These are phyloP conservation scores for Cynopterus sphinx DNA, from an alignment of 2,797 vertebrate genomes.

Conservation along the genomic window DNA sequence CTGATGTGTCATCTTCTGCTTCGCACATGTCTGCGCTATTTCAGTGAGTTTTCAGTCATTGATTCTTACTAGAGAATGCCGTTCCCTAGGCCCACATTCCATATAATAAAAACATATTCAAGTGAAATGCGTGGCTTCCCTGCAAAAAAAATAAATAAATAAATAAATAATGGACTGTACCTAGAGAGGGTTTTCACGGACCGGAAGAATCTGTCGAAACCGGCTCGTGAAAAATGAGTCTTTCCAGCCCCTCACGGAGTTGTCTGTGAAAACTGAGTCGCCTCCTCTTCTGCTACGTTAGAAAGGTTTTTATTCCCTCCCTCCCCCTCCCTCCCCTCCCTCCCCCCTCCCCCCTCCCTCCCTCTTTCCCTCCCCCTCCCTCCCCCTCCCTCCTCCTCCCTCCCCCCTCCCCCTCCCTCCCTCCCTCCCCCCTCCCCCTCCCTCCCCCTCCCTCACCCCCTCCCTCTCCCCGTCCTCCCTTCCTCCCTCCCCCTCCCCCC, in stretches of 20 bases:
- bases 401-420: too few species aligned
- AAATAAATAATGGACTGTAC: background rate
- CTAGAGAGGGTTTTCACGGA: background rate
- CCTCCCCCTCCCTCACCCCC: too few species aligned
- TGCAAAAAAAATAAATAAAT: background rate
- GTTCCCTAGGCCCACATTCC: conserved; percentile 43
- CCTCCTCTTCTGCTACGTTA: conserved; percentile 6
- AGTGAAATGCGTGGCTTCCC: background rate
- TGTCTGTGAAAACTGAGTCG: conserved; percentile 39
- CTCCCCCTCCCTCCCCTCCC: too few species aligned
- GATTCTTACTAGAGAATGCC: background rate
- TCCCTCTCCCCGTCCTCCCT: too few species aligned
- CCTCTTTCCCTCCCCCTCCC: background rate
- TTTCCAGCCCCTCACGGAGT: background rate
- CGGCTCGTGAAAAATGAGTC: conserved; percentile 16
- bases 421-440: too few species aligned
- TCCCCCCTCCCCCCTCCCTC: too few species aligned
- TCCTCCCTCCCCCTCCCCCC: too few species aligned
- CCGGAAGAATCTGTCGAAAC: conserved; percentile 43
- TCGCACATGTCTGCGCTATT: conserved; percentile 46
- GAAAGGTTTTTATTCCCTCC: too few species aligned
- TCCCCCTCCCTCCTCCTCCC: too few species aligned
- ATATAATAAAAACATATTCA: conserved; percentile 64
- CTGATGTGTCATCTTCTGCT: conserved; percentile 36
- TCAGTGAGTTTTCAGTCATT: conserved; percentile 44